Percentiles rank a stretch among this genome's conserved stretches.
Conservation (phyloP, 2,888 invertebrate species). For the Gastracanthus pulcherrimus region DNA sequence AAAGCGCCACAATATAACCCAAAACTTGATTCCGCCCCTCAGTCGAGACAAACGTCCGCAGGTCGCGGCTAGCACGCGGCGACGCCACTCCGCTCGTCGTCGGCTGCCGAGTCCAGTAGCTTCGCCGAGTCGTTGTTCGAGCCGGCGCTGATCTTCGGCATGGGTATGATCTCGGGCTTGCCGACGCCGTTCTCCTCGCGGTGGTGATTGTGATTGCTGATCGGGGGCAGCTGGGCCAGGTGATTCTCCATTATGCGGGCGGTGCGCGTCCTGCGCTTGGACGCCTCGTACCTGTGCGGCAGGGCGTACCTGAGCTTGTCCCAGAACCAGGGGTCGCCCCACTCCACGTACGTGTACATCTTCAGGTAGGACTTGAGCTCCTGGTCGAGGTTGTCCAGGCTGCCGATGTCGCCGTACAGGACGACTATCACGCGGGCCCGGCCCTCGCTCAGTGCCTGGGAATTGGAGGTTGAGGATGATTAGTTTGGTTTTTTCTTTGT, state of each 20-base stretch:
- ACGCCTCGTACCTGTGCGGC: slow-evolving; percentile 78
- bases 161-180: slow-evolving; percentile 30
- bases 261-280: slow-evolving; percentile 19
- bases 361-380: slow-evolving; percentile 85
- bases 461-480: not conserved
- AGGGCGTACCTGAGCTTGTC: slow-evolving; percentile 86
- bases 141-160: slow-evolving; percentile 22
- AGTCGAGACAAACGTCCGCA: no score
- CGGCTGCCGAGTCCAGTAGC: slow-evolving; percentile 14
- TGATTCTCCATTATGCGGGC: slow-evolving; percentile 42
- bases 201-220: not conserved
- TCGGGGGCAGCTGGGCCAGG: slow-evolving; percentile 14
- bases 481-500: no score
- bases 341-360: slow-evolving; percentile 89
- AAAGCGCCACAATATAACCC: no score
- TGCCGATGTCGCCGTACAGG: slow-evolving; percentile 84
- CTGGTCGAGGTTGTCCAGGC: slow-evolving; percentile 81
- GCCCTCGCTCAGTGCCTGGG: slow-evolving; percentile 83
- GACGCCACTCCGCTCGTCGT: not conserved
- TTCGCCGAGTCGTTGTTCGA: slow-evolving; percentile 35
- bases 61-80: no score
- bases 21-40: no score
- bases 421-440: slow-evolving; percentile 85
- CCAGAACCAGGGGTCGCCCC: slow-evolving; percentile 92
- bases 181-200: no score